These are phyloP conservation scores for Diarsia brunnea DNA, from an alignment of 2,888 invertebrate genomes.

Conservation along the genomic window DNA sequence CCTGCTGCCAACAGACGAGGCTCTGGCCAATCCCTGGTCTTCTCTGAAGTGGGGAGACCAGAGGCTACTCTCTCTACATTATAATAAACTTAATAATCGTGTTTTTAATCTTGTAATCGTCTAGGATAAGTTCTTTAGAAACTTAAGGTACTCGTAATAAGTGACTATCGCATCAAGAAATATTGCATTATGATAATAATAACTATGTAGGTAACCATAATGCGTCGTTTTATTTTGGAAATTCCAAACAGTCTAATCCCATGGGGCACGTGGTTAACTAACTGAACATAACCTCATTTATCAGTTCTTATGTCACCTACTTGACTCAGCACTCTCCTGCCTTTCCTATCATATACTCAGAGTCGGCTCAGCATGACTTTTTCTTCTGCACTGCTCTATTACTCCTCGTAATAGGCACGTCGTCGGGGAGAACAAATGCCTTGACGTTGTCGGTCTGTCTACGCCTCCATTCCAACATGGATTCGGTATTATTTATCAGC, in stretches of 20 bases:
- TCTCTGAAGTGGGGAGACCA: not conserved
- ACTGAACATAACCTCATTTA: too few relatives aligned
- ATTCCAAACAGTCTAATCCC: not conserved
- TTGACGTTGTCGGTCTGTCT: too few relatives aligned
- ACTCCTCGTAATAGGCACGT: too few relatives aligned
- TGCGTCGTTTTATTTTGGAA: slow-evolving; percentile 5
- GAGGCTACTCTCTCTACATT: not conserved
- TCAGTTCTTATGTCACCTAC: too few relatives aligned
- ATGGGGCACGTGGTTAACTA: not conserved
- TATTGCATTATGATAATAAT: not conserved
- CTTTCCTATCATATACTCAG: too few relatives aligned
- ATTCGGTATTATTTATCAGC: too few relatives aligned
- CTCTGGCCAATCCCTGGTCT: slow-evolving; percentile 10
- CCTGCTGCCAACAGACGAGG: slow-evolving; percentile 32
- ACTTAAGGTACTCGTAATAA: not conserved
- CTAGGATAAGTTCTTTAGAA: not conserved
- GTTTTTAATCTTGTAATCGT: not conserved
- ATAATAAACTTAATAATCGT: not conserved
- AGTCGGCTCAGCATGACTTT: too few relatives aligned
- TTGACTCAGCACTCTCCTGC: too few relatives aligned
- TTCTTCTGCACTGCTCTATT: too few relatives aligned
- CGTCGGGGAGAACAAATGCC: too few relatives aligned
- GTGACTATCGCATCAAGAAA: not conserved
- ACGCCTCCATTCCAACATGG: too few relatives aligned
- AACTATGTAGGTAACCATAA: not conserved